phyloP scores from a whole-genome alignment of 2,888 invertebrate genomes.

The Pyrrhosoma nymphula region DNA sequence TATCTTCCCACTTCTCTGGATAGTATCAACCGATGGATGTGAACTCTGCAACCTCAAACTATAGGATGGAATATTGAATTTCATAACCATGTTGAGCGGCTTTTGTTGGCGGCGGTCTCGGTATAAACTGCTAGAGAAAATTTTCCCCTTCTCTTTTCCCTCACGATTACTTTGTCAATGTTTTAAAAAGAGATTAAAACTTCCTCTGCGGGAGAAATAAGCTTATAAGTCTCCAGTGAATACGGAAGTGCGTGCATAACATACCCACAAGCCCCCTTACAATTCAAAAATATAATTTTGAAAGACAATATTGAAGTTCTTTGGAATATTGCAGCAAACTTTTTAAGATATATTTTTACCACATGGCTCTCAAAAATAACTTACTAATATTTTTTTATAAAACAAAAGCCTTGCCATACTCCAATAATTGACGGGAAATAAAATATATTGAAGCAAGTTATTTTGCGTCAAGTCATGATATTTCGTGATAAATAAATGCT shows the following conservation, averaged over 20 bases:
- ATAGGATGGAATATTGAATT: not conserved
- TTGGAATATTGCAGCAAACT: no score
- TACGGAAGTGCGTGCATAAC: not conserved
- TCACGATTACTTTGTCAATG: not conserved
- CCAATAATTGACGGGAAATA: no score
- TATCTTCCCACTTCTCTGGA: not conserved
- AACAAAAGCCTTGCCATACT: no score
- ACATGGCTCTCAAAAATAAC: no score
- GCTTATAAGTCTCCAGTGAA: not conserved
- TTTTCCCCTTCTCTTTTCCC: no score
- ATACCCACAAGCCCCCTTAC: not conserved
- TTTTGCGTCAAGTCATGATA: no score
- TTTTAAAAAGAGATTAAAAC: constrained; percentile 28
- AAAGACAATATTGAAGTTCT: no score
- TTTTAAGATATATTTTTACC: no score
- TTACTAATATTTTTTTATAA: no score
- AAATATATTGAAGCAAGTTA: no score
- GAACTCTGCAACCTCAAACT: not conserved
- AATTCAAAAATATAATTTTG: not conserved
- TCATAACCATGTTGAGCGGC: not conserved
- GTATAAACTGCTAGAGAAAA: not conserved
- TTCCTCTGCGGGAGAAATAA: not conserved
- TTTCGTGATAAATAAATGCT: no score
- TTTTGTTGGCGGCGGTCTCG: not conserved
- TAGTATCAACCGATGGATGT: not conserved